Evolutionary conservation across 2,113 vertebrate genomes (phyloP), one percentile per base, ranked within the genome.

Genomic region (Solea solea): DNA sequence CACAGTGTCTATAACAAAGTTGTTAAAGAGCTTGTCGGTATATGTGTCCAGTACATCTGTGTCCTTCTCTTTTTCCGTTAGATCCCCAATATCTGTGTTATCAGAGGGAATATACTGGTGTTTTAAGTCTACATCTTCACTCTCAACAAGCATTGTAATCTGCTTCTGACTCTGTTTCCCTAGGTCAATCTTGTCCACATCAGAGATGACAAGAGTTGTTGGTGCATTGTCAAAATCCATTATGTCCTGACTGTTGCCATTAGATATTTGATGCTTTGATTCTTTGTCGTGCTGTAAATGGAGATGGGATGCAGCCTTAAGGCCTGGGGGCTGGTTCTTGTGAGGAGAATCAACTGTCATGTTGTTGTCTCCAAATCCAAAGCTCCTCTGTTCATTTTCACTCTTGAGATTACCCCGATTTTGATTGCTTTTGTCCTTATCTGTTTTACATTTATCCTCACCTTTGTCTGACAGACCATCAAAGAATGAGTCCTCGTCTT

Each of bases 1-100:
- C 68, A 99, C 92, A 0, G 95, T 88, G 62, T 98, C 97, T 51
- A 90, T 91, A 69, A 99, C 83, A 90, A 96, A 96, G 84, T 83
- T 93, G 61, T 88, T 89, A 4, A 99, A 78, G 2, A 99, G 92
- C 57, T 87, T 92, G 64, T 98, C 95, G 28, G 96, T 90, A 69
- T 97, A 87, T 44, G 92, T 90, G 79, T 89, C 89, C 63, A 96
- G 88, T n/a, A 86, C 85, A 64, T 90, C 89, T 52, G 5, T 65
- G 13, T 77, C 76, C 50, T 57, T 66, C 10, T 57, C 49, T 49
- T 40, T 76, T 14, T 80, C 81, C 25, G 90, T 34, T 25, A 60
- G 88, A 76, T 55, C 69, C 54, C 86, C 54, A 41, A 81, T 61
- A 14, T 73, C 81, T 40, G 78, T 64, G 88, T 89, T 54, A 27